phyloP scores from a whole-genome alignment of 2,888 invertebrate species.

The Chloroclystis v-ata region DNA sequence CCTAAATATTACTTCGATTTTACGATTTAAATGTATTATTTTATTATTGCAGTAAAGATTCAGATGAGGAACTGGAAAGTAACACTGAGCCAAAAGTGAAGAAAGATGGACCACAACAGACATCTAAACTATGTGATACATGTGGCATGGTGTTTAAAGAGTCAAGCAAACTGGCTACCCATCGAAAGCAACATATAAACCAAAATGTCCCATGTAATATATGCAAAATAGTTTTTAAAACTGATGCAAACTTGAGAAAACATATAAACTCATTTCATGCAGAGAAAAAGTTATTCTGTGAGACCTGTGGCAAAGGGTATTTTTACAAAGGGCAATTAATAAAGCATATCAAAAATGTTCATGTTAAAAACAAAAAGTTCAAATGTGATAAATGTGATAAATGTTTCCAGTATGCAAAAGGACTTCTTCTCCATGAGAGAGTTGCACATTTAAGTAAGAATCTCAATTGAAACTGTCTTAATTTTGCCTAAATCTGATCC shows the following conservation, averaged over 20 bases:
- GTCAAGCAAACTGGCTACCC: conserved; percentile 45
- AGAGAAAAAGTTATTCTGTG: conserved; percentile 51
- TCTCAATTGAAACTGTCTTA: neutral
- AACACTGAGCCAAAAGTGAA: neutral
- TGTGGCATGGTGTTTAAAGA: conserved; percentile 54
- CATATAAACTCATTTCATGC: conserved; percentile 61
- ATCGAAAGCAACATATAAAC: conserved; percentile 48
- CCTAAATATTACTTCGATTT: no score
- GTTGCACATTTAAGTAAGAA: conserved; percentile 67
- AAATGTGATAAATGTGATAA: conserved; percentile 63
- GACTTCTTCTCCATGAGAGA: conserved; percentile 65
- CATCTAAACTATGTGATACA: conserved; percentile 33
- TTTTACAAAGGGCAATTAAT: neutral
- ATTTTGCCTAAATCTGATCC: no score
- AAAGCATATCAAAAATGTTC: neutral
- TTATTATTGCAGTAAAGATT: no score
- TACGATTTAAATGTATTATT: no score
- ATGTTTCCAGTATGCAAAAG: conserved; percentile 56
- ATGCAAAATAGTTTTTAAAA: conserved; percentile 50
- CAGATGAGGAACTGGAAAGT: neutral
- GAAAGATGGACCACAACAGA: neutral
- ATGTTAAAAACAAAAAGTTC: conserved; percentile 38
- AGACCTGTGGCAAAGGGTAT: conserved; percentile 46
- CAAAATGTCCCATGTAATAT: conserved; percentile 45
- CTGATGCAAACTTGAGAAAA: conserved; percentile 50